Evolutionary conservation across 2,113 vertebrate genomes (phyloP), one percentile per base, ranked within the genome.

Genomic region (Eurypyga helias): DNA sequence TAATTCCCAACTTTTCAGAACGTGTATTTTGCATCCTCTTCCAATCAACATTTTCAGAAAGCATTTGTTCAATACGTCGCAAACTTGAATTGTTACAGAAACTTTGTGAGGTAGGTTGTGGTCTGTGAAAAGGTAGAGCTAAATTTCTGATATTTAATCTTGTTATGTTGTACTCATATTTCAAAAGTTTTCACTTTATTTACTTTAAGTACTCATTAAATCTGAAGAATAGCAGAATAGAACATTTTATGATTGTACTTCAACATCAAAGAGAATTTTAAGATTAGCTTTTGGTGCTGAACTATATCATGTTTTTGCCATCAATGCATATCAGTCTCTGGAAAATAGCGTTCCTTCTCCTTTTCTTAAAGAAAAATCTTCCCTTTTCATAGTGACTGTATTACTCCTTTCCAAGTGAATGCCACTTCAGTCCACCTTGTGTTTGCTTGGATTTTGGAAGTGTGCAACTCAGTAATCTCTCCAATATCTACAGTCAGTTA

Each of bases 11-110:
- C 98, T 99, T 99, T 97, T 99, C 99, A 41, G 99, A 99, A 83
- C 97, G 99, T 71, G 99, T 99, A 29, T 99, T 99, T 98, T 99
- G 99, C 97, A 99, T 99, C 97, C 97, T 99, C 78, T 99, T 99
- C 94, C 99, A 99, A 52, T 99, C 99, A 36, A 99, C 99, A 0
- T 99, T 99, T 98, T 98, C 98, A 33, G 99, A 99, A 97, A 99
- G 98, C 85, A 99, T 99, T 96, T 96, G 96, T 90, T 99, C 98
- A 26, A 98, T 99, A 82, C 98, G 76, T 62, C 99, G 99, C 81
- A 99, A 99, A 98, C 97, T 99, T 49, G 99, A 99, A 96, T 98
- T 99, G 71, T 97, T 99, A 43, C 99, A 99, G 97, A 99, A 98
- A 95, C 98, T 99, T 10, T 99, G 99, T 95, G 98, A 98, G 99